phyloP scores from a whole-genome alignment of 1,140 invertebrate genomes.

The Pogonomyrmex barbatus region DNA sequence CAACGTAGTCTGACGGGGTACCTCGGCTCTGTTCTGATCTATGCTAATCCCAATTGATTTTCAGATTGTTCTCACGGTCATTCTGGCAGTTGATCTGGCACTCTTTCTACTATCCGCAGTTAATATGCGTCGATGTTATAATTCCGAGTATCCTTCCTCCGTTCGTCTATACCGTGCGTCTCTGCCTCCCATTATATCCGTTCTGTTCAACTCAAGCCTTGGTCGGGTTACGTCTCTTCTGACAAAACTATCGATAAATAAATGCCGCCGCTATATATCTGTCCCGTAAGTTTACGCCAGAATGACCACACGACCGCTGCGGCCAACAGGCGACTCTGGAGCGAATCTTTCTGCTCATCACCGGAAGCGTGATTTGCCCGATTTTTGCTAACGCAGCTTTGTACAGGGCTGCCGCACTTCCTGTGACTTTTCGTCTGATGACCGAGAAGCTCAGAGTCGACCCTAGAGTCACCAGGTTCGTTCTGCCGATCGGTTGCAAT shows the following conservation, averaged over 20 bases:
- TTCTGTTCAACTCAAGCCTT: constrained; percentile 35
- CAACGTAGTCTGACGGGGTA: constrained; percentile 8
- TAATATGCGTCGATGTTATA: constrained; percentile 10
- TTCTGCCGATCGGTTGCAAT: constrained; percentile 96
- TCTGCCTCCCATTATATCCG: neutral
- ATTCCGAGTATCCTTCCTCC: constrained; percentile 46
- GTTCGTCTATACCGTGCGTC: constrained; percentile 15
- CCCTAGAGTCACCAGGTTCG: constrained; percentile 95
- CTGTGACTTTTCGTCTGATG: constrained; percentile 97
- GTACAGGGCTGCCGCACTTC: constrained; percentile 96
- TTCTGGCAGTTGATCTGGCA: constrained; percentile 80
- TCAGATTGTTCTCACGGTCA: constrained; percentile 80
- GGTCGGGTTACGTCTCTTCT: constrained; percentile 27
- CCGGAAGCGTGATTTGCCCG: constrained; percentile 67
- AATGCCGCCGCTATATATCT: constrained; percentile 3
- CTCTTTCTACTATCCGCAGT: constrained; percentile 43
- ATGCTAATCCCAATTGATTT: constrained; percentile 78
- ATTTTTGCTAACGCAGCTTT: constrained; percentile 82
- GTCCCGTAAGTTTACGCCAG: constrained; percentile 73
- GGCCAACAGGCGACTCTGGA: constrained; percentile 44
- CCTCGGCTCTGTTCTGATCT: neutral
- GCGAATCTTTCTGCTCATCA: constrained; percentile 53
- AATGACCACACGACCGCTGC: constrained; percentile 77
- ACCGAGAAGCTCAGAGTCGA: constrained; percentile 96
- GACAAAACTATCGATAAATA: constrained; percentile 31